Percentiles rank a stretch among this genome's conserved stretches.
Conservation (phyloP, 2,888 invertebrate genomes). For the Drosophila subquinaria region DNA sequence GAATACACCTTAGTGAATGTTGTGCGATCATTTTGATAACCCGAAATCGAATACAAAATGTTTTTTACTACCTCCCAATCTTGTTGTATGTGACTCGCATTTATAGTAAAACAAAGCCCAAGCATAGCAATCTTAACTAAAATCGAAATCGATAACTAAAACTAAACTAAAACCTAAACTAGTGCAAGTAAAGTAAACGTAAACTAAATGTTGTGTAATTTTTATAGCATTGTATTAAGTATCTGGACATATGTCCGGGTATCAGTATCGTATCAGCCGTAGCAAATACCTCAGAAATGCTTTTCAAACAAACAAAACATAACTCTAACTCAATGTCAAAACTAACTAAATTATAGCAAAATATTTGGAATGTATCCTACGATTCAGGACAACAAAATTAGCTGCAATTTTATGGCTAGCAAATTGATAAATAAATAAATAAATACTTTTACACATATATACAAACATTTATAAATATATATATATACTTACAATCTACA, state of each 20-base stretch:
- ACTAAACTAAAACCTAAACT: slow-evolving; percentile 40
- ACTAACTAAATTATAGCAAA: slow-evolving; percentile 62
- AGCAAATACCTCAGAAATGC: slow-evolving; percentile 64
- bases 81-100: slow-evolving; percentile 78
- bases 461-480: slow-evolving; percentile 21
- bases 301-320: slow-evolving; percentile 54
- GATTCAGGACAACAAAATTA: slow-evolving; percentile 36
- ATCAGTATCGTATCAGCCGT: slow-evolving; percentile 36
- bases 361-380: slow-evolving; percentile 38
- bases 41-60: slow-evolving; percentile 42
- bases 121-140: slow-evolving; percentile 57
- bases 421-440: slow-evolving; percentile 41
- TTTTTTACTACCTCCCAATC: slow-evolving; percentile 77
- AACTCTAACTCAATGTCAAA: slow-evolving; percentile 35
- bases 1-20: slow-evolving; percentile 77
- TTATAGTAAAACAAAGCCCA: slow-evolving; percentile 55
- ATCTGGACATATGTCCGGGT: slow-evolving; percentile 26
- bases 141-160: slow-evolving; percentile 20
- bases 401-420: slow-evolving; percentile 60
- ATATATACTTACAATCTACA: slow-evolving; percentile 15
- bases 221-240: slow-evolving; percentile 69
- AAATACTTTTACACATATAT: slow-evolving; percentile 14
- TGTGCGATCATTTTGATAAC: slow-evolving; percentile 61
- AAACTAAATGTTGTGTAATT: slow-evolving; percentile 78
- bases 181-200: slow-evolving; percentile 56